Base-by-base conservation (phyloP, 2,113 vertebrate species). In the Vulpes ferrilata region DNA sequence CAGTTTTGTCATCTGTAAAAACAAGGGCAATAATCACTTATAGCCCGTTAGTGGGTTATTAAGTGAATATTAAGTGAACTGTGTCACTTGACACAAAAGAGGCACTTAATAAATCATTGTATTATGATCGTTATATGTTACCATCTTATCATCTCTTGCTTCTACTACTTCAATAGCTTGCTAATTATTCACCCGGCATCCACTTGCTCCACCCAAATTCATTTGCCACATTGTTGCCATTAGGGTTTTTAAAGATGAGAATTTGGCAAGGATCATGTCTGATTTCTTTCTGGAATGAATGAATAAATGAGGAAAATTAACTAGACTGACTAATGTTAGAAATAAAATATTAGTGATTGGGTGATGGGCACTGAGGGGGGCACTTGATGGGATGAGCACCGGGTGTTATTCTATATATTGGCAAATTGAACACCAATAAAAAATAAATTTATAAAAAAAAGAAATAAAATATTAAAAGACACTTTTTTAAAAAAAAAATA, bases 1-100 rank as follows among this genome's bases (percentile, higher is more conserved):
- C 80, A 0, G 0, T 96, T 96, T 92, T 94, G 88, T 94, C 80
- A 96, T 97, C 92, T 96, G 27, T 96, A 79, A 53, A 53, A 90
- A 83, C 43, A 93, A 96, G 94, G n/a, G 38, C 35, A 78, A 67
- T 69, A 83, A 88, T 60, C 20, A 27, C 19, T 62, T 43, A 82
- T 3, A 76, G 22, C 15, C 35, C n/a, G 4, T 87, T 35, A 53
- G 8, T 35, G 22, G 69, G 57, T 64, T 96, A 71, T 81, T 95
- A 92, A 80, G 43, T 88, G 57, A 89, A 88, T 87, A 0, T 57
- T 55, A 80, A 95, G 23, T 43, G 43, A 43, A 43, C 43, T 43
- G 43, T 43, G 43, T 43, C 20, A 60, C 16, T 91, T 90, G 30
- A 25, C 55, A 27, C n/a, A 81, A 32, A 90, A 5, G 25, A 88